Conservation (phyloP, 2,797 vertebrate genomes). For the Balearica regulorum region DNA sequence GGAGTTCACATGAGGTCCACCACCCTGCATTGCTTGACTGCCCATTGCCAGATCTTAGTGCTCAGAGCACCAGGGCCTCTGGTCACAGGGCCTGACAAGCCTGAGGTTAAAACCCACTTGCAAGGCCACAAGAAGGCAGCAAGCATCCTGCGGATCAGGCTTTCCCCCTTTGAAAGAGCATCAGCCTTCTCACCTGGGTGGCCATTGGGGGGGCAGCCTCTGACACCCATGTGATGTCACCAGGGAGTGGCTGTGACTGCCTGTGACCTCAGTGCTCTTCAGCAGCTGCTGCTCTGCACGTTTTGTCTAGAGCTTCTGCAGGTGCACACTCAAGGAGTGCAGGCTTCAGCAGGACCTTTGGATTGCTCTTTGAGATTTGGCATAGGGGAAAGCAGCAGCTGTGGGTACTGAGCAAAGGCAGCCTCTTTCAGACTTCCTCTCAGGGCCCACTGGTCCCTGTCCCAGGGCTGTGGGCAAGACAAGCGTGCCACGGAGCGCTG, state of each 20-base stretch:
- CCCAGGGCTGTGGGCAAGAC: fast-evolving
- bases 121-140: not conserved
- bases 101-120: not conserved
- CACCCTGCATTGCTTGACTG: not conserved
- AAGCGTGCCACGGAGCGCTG: fast-evolving
- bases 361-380: not conserved
- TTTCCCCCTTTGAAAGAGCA: not conserved
- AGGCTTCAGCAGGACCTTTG: not conserved
- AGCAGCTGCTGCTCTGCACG: fast-evolving
- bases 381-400: not conserved
- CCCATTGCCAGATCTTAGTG: not conserved
- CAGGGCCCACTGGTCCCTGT: fast-evolving
- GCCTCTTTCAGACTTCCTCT: not conserved
- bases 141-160: too few species aligned
- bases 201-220: fast-evolving
- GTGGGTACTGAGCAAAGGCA: not conserved
- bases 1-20: not conserved
- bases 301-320: not conserved
- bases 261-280: too few species aligned
- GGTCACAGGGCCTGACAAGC: not conserved
- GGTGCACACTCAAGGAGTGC: fast-evolving
- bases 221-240: fast-evolving
- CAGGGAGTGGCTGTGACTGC: fast-evolving
- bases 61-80: fast-evolving
- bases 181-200: not conserved